Conservation (phyloP, 2,113 vertebrate genomes). For the Neopipo cinnamomea region DNA sequence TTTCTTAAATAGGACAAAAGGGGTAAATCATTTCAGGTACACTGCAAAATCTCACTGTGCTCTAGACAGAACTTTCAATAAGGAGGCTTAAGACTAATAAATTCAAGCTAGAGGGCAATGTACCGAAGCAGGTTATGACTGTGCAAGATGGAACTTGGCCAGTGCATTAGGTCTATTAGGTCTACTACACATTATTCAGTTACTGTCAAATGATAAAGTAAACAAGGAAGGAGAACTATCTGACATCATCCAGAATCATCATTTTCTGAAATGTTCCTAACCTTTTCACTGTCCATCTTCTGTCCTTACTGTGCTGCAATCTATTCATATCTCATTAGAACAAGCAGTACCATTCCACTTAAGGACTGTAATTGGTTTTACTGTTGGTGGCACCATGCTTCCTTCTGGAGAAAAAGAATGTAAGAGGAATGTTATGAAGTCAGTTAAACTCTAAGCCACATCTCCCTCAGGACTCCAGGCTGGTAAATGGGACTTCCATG, state of each 20-base stretch:
- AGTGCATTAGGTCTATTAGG: neutral
- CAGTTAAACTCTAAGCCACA: neutral
- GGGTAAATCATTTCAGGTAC: neutral
- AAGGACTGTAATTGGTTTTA: neutral
- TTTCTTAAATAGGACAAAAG: neutral
- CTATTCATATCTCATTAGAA: neutral
- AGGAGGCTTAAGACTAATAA: neutral
- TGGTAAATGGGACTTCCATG: accelerated
- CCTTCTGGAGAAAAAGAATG: neutral
- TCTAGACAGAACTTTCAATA: neutral
- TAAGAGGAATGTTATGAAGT: neutral
- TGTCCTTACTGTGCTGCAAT: neutral
- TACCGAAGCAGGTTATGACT: neutral
- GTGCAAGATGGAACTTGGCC: neutral
- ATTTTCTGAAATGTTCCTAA: neutral
- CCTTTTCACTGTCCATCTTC: neutral
- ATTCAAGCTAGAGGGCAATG: neutral
- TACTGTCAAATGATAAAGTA: neutral
- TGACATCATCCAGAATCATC: neutral
- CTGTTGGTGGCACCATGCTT: neutral
- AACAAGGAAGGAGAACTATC: neutral
- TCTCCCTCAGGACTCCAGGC: neutral
- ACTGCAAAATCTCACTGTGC: neutral
- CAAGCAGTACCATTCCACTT: neutral
- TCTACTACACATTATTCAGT: neutral